phyloP scores from a whole-genome alignment of 2,113 vertebrate species.

The Entomyzon cyanotis region DNA sequence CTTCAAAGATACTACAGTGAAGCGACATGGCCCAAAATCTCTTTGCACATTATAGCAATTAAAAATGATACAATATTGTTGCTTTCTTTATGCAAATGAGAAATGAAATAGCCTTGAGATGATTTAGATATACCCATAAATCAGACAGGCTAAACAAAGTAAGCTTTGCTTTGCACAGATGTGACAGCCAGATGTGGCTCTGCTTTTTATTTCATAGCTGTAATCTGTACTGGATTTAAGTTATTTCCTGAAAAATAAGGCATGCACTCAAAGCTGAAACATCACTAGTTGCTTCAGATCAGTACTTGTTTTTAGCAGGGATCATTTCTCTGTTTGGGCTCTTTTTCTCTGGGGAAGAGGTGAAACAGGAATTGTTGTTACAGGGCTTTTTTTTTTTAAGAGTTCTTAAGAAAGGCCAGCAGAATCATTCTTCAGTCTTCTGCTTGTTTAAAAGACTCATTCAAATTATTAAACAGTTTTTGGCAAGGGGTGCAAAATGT shows the following conservation, averaged over 20 bases:
- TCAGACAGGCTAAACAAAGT: conserved; percentile 42
- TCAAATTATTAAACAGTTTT: background rate
- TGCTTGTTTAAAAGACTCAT: background rate
- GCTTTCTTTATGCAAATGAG: conserved; percentile 28
- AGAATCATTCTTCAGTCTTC: background rate
- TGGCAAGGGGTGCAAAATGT: background rate
- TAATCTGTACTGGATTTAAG: conserved; percentile 54
- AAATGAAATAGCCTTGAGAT: conserved; percentile 1
- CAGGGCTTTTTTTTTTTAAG: background rate
- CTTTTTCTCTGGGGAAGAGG: background rate
- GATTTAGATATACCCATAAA: conserved; percentile 24
- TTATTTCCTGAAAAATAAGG: conserved; percentile 35
- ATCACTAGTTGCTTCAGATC: background rate
- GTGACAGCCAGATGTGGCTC: conserved; percentile 59
- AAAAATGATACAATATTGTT: background rate
- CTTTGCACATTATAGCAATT: conserved; percentile 12
- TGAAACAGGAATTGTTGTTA: background rate
- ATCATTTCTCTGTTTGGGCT: background rate
- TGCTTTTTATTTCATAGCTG: conserved; percentile 61
- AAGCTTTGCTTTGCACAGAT: conserved; percentile 22
- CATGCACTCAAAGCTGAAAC: background rate
- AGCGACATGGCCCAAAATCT: background rate
- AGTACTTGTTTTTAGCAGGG: background rate
- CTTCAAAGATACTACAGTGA: background rate
- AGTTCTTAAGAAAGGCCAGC: background rate